Percentiles rank a stretch among this genome's conserved stretches.
Conservation (phyloP, 2,888 invertebrate species). For the Choristoneura rosaceana region DNA sequence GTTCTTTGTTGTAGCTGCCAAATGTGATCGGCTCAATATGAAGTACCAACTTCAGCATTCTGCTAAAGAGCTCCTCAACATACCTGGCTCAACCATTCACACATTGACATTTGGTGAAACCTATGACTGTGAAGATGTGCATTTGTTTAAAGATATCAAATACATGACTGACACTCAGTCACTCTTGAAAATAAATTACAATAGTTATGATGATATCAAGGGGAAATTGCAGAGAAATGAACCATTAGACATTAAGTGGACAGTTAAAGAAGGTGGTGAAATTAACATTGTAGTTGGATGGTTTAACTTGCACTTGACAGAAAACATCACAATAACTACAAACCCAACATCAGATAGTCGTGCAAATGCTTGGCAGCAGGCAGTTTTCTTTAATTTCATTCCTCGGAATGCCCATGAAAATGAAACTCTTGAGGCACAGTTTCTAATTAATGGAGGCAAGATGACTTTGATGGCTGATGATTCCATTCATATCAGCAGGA, state of each 20-base stretch:
- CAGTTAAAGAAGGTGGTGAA: constrained; percentile 75
- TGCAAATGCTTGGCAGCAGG: constrained; percentile 91
- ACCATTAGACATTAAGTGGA: constrained; percentile 69
- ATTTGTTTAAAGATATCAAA: constrained; percentile 80
- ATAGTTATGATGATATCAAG: constrained; percentile 80
- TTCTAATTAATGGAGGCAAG: constrained; percentile 72
- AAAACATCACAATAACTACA: constrained; percentile 86
- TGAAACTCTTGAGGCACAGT: constrained; percentile 61
- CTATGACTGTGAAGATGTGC: constrained; percentile 90
- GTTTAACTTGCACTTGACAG: constrained; percentile 90
- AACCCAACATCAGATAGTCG: constrained; percentile 80
- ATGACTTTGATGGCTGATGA: constrained; percentile 60
- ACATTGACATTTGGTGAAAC: constrained; percentile 77
- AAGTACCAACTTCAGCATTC: constrained; percentile 72
- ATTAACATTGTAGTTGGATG: constrained; percentile 89
- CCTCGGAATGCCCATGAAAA: constrained; percentile 63
- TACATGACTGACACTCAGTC: constrained; percentile 85
- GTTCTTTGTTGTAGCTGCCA: constrained; percentile 87
- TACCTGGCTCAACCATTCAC: constrained; percentile 59
- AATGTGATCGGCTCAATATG: constrained; percentile 80
- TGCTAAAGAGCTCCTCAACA: constrained; percentile 62
- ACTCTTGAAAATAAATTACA: constrained; percentile 87
- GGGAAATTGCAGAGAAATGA: constrained; percentile 63
- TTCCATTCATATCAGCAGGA: constrained; percentile 55
- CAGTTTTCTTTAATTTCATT: constrained; percentile 87